phyloP scores from a whole-genome alignment of 2,113 vertebrate genomes.

The Epinephelus lanceolatus region DNA sequence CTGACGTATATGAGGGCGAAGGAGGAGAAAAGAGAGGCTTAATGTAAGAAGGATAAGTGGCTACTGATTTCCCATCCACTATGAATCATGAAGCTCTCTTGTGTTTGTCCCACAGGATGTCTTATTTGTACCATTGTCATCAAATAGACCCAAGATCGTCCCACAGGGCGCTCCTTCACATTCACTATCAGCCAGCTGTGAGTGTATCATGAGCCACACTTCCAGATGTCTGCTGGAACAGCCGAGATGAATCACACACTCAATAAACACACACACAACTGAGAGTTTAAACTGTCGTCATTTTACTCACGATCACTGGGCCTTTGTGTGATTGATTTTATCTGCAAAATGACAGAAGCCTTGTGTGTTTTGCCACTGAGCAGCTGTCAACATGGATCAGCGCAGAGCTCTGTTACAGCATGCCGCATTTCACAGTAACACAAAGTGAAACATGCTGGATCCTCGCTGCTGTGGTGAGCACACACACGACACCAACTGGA shows the following conservation, averaged over 20 bases:
- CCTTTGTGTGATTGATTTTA: slow-evolving; percentile 30
- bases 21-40: neutral
- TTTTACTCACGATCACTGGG: slow-evolving; percentile 12
- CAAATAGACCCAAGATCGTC: slow-evolving; percentile 1
- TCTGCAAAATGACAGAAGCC: slow-evolving; percentile 26
- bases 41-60: slow-evolving; percentile 6
- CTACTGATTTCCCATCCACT: slow-evolving; percentile 44
- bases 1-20: neutral
- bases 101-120: slow-evolving; percentile 26
- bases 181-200: slow-evolving; percentile 46
- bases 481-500: slow-evolving; percentile 13
- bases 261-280: slow-evolving; percentile 14
- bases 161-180: slow-evolving; percentile 39
- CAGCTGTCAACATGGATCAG: slow-evolving; percentile 49
- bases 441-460: slow-evolving; percentile 34
- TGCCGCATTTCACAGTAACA: slow-evolving; percentile 30
- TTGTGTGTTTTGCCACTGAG: slow-evolving; percentile 32
- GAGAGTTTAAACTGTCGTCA: slow-evolving; percentile 9
- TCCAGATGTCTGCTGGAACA: slow-evolving; percentile 61
- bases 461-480: slow-evolving; percentile 16
- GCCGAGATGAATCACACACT: slow-evolving; percentile 55
- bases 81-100: slow-evolving; percentile 67
- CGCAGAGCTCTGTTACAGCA: slow-evolving; percentile 33
- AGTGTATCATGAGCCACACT: slow-evolving; percentile 51
- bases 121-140: slow-evolving; percentile 29